These are phyloP conservation scores for Geophilus truncorum DNA, from an alignment of 2,888 invertebrate species.

Conservation along the genomic window DNA sequence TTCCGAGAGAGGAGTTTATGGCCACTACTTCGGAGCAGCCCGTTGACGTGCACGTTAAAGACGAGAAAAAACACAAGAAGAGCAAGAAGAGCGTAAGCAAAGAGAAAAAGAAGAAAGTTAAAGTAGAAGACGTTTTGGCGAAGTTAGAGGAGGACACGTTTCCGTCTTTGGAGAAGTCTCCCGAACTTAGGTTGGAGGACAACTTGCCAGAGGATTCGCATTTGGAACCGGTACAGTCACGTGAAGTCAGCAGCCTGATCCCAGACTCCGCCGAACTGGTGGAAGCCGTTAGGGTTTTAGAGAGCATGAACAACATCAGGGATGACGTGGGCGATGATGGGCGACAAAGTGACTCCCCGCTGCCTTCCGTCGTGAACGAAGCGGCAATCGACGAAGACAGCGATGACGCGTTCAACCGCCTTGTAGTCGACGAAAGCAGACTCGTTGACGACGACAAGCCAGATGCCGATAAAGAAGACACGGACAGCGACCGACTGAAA, in stretches of 20 bases:
- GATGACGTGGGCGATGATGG: background rate
- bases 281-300: slow-evolving; percentile 31
- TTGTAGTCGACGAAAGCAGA: slow-evolving; percentile 30
- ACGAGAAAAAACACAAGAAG: background rate
- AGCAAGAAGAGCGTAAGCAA: background rate
- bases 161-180: background rate
- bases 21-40: background rate
- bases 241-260: slow-evolving; percentile 8
- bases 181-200: background rate
- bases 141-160: background rate
- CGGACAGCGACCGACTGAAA: background rate
- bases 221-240: background rate
- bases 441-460: slow-evolving; percentile 10
- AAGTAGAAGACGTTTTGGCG: background rate
- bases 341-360: slow-evolving; percentile 12
- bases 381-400: background rate
- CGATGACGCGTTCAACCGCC: slow-evolving; percentile 7
- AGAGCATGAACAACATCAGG: slow-evolving; percentile 23
- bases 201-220: background rate
- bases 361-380: background rate
- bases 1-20: background rate
- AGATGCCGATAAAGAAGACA: background rate
- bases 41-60: background rate
- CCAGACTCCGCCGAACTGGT: slow-evolving; percentile 34
- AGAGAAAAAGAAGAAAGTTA: background rate